Conservation (phyloP, 2,888 invertebrate species). For the Hirudinaria manillensis region DNA sequence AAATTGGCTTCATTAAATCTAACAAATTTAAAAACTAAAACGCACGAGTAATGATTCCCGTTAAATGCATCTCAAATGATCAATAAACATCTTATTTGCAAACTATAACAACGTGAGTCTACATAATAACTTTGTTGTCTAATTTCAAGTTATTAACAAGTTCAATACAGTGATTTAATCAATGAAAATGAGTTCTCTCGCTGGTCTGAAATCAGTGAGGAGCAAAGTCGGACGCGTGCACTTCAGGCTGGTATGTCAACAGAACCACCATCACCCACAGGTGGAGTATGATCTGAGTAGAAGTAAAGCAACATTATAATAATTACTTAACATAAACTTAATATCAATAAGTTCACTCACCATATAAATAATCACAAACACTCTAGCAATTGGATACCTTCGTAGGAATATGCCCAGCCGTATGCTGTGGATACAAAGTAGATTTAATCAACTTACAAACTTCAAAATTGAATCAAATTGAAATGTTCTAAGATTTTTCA, state of each 20-base stretch:
- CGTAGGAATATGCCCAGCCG: constrained; percentile 72
- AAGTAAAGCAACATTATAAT: too few relatives aligned
- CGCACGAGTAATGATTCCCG: too few relatives aligned
- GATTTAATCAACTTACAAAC: neutral
- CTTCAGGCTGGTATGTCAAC: constrained; percentile 66
- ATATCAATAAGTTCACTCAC: constrained; percentile 50
- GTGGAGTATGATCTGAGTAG: constrained; percentile 66
- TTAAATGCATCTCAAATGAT: too few relatives aligned
- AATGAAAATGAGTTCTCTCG: neutral
- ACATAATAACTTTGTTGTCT: too few relatives aligned
- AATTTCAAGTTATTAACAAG: too few relatives aligned
- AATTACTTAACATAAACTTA: too few relatives aligned
- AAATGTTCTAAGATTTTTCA: too few relatives aligned
- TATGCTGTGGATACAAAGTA: constrained; percentile 57
- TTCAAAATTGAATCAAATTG: neutral
- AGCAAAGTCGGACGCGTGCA: constrained; percentile 45
- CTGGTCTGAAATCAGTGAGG: neutral
- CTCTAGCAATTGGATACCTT: constrained; percentile 73
- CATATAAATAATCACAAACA: constrained; percentile 78
- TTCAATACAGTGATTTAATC: too few relatives aligned
- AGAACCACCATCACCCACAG: constrained; percentile 76
- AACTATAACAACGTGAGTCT: too few relatives aligned
- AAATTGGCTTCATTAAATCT: too few relatives aligned
- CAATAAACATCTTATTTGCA: too few relatives aligned
- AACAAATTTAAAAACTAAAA: too few relatives aligned